phyloP scores from a whole-genome alignment of 2,797 vertebrate genomes.

The Myiotriccus ornatus region DNA sequence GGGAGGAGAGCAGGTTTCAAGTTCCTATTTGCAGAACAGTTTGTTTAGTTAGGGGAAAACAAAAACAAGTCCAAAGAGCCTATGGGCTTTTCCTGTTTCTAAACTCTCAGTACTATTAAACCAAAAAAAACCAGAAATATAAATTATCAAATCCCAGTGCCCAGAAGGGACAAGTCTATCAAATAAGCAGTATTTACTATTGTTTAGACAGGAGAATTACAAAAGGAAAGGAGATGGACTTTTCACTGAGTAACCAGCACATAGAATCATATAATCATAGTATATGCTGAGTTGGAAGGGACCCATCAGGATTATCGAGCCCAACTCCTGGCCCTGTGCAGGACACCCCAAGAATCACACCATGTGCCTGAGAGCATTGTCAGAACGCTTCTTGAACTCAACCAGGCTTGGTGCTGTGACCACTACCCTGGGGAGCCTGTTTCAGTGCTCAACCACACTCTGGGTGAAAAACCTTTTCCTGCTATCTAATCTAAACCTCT shows the following conservation, averaged over 20 bases:
- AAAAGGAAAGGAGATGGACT: slow-evolving; percentile 52
- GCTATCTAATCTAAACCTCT: background rate
- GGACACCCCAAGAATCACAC: background rate
- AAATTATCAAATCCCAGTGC: slow-evolving; percentile 77
- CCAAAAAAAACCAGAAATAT: slow-evolving; percentile 76
- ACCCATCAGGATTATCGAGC: background rate
- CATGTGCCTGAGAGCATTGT: slow-evolving; percentile 17
- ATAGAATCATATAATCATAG: background rate
- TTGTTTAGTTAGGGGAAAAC: slow-evolving; percentile 76
- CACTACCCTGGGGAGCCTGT: background rate
- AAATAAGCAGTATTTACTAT: slow-evolving; percentile 78
- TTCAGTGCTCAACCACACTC: background rate
- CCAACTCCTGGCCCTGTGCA: background rate
- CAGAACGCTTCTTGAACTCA: background rate
- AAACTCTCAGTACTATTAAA: slow-evolving; percentile 82
- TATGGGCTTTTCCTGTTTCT: slow-evolving; percentile 81
- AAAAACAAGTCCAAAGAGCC: slow-evolving; percentile 82
- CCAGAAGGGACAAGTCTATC: slow-evolving; percentile 74
- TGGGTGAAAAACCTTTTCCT: background rate
- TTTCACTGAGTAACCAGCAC: slow-evolving; percentile 60
- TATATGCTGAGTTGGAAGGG: background rate
- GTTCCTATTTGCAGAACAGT: slow-evolving; percentile 78
- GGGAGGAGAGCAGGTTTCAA: slow-evolving; percentile 81
- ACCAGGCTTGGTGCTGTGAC: background rate
- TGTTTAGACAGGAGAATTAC: slow-evolving; percentile 56